Evolutionary conservation across 2,797 vertebrate species (phyloP).

Genomic region (Tenualosa ilisha): DNA sequence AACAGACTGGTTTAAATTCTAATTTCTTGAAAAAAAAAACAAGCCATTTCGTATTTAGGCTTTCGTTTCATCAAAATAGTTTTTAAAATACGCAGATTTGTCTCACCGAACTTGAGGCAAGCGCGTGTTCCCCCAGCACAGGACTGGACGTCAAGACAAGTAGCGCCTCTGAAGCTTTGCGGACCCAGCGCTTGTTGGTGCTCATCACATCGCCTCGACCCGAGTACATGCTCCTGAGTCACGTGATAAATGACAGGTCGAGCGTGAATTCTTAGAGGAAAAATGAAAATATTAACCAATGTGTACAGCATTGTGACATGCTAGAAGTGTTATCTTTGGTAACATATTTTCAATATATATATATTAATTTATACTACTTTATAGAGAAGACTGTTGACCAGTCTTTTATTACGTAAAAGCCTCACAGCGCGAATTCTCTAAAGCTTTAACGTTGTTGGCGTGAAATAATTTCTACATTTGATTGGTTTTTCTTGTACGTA

Average conservation of each 20-base stretch:
- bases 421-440: background rate
- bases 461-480: background rate
- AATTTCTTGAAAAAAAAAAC: background rate
- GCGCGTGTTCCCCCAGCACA: background rate
- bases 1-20: background rate
- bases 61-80: background rate
- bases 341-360: background rate
- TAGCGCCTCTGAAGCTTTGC: background rate
- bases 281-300: background rate
- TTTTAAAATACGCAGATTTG: background rate
- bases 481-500: background rate
- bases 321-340: background rate
- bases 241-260: slow-evolving; percentile 21
- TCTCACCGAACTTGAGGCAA: background rate
- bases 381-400: background rate
- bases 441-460: slow-evolving; percentile 5
- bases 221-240: background rate
- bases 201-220: background rate
- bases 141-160: background rate
- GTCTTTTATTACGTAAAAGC: background rate
- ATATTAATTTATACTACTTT: background rate
- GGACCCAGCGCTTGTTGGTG: background rate
- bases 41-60: too few species aligned
- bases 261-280: background rate
- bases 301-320: background rate